These are phyloP conservation scores for Trigoniulus corallinus DNA, from an alignment of 1,140 invertebrate genomes.

Conservation along the genomic window DNA sequence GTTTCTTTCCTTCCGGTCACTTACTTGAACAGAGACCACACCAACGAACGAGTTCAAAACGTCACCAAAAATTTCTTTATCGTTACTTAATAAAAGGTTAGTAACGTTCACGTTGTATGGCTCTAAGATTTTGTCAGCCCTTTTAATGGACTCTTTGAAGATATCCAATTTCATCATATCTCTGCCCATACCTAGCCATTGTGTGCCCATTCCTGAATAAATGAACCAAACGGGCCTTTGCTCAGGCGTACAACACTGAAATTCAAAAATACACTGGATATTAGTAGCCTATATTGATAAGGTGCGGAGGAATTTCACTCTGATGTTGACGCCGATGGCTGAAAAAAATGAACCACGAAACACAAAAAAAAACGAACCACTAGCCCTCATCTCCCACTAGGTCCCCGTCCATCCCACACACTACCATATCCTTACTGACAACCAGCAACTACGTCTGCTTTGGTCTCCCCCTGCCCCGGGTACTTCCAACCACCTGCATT, in stretches of 20 bases:
- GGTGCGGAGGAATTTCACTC: too few species aligned
- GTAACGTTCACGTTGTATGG: constrained; percentile 63
- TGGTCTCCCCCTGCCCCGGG: too few species aligned
- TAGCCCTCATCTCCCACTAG: too few species aligned
- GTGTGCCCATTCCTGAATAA: constrained; percentile 91
- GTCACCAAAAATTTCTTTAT: constrained; percentile 57
- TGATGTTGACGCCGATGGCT: too few species aligned
- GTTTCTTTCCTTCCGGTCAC: too few species aligned
- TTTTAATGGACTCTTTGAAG: constrained; percentile 59
- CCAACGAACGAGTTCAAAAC: constrained; percentile 76
- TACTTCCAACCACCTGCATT: too few species aligned
- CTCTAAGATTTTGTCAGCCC: constrained; percentile 52
- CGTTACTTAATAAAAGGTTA: constrained; percentile 58
- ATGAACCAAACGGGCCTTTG: constrained; percentile 74
- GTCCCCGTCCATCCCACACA: too few species aligned
- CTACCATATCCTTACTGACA: too few species aligned
- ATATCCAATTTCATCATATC: constrained; percentile 58
- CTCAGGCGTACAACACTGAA: constrained; percentile 30
- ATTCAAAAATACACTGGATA: too few species aligned
- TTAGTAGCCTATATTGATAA: too few species aligned
- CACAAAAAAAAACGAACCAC: constrained; percentile 12
- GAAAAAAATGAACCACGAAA: background rate
- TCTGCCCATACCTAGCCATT: constrained; percentile 88
- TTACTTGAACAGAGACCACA: constrained; percentile 88
- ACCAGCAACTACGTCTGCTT: too few species aligned